A percentile compares a stretch with the other conserved stretches of the same genome.
Conservation (phyloP, 2,797 vertebrate species). For the Melanotaenia boesemani region DNA sequence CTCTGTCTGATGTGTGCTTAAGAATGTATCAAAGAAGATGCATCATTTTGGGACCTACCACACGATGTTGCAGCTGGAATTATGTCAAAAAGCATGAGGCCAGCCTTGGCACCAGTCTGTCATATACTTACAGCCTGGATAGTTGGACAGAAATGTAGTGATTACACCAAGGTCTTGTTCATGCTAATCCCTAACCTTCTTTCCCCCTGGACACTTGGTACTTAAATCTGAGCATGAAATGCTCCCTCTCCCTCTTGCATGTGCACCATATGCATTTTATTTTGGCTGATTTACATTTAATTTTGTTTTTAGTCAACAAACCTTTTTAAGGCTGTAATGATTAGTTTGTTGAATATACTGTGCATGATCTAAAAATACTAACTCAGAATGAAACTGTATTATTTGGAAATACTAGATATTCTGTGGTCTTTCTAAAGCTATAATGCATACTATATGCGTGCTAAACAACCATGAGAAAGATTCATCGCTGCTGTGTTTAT, state of each 20-base stretch:
- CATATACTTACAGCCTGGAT: constrained; percentile 54
- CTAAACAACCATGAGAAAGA: not conserved
- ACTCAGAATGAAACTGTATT: not conserved
- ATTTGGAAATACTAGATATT: not conserved
- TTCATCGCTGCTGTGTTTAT: not conserved
- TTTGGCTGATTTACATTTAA: not conserved
- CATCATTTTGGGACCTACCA: constrained; percentile 68
- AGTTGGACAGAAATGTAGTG: constrained; percentile 49
- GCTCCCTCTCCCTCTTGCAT: constrained; percentile 16
- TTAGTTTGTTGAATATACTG: not conserved
- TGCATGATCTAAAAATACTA: not conserved
- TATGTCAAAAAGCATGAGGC: constrained; percentile 67
- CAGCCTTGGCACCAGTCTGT: constrained; percentile 65
- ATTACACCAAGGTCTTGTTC: constrained; percentile 66
- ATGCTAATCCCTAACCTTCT: constrained; percentile 73
- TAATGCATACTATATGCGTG: not conserved
- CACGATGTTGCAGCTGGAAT: constrained; percentile 70
- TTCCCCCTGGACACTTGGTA: constrained; percentile 53
- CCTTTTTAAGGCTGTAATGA: not conserved
- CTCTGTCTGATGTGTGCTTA: constrained; percentile 81
- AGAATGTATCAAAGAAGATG: constrained; percentile 80
- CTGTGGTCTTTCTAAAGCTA: not conserved
- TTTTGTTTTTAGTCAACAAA: constrained; percentile 3
- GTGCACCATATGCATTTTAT: not conserved
- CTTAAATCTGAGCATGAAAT: constrained; percentile 26